Conservation (phyloP, 2,888 invertebrate species). For the Ectobius pallidus region DNA sequence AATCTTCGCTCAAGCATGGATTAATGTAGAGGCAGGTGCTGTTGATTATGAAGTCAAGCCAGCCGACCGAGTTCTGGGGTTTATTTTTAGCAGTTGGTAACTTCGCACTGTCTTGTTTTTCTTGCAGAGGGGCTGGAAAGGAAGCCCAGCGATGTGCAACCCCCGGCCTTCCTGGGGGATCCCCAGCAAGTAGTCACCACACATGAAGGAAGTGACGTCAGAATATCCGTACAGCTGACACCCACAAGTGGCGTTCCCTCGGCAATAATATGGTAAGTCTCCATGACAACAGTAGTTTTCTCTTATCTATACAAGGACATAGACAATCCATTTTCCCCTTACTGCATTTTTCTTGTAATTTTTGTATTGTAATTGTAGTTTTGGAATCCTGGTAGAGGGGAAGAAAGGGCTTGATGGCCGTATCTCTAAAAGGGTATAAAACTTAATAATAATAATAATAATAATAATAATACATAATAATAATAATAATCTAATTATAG, state of each 20-base stretch:
- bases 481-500: too few species aligned
- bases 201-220: slow-evolving; percentile 44
- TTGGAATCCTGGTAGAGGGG: too few species aligned
- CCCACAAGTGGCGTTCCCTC: slow-evolving; percentile 42
- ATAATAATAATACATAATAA: too few species aligned
- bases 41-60: background rate
- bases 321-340: background rate
- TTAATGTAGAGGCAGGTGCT: background rate
- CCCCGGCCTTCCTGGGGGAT: slow-evolving; percentile 26
- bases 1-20: background rate
- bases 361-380: too few species aligned
- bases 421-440: too few species aligned
- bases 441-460: too few species aligned
- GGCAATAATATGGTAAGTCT: slow-evolving; percentile 43
- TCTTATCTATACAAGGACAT: background rate
- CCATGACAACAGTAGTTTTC: background rate
- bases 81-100: slow-evolving; percentile 13
- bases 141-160: background rate
- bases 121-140: slow-evolving; percentile 20
- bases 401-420: too few species aligned
- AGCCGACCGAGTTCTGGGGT: background rate
- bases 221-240: slow-evolving; percentile 40
- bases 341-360: too few species aligned
- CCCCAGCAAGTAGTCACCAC: slow-evolving; percentile 32
- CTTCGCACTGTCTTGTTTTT: background rate